Evolutionary conservation across 2,888 invertebrate genomes (phyloP), one percentile per base, ranked within the genome.

Genomic region (Agonopterix arenella): DNA sequence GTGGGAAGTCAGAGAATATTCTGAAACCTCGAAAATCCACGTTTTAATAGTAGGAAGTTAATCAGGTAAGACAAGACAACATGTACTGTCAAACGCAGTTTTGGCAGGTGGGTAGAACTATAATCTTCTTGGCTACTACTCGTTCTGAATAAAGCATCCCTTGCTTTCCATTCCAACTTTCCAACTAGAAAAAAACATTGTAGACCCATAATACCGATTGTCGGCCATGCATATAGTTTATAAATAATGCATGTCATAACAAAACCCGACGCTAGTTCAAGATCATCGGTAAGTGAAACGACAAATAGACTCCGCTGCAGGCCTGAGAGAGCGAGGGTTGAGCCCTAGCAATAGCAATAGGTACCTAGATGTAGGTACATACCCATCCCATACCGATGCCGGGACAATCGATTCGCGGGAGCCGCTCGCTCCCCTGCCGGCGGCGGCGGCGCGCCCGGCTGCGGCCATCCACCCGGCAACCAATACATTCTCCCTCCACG

Each of bases 341-440:
- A 62, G 61, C 67, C 64, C 70, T 57, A 60, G 57, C 55, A 54
- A 52, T 57, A 60, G 57, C 55, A 54, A 52, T 62, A 64, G 55
- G 57, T 60, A 56, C 55, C 58, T 47, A n/a, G n/a, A 45, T 16
- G 37, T 11, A 47, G 40, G 44, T 38, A 54, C 38, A 50, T 57
- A 52, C 49, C 62, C 65, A 61, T 55, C 66, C 61, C 65, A 54
- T 58, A n/a, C 40, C 28, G 28, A 28, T 40, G 61, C 57, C 74
- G 70, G 76, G 75, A 79, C 82, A 84, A 88, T 88, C 86, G 88
- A 88, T 86, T 79, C 75, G 71, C 71, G 65, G 68, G 68, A 70
- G 71, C 67, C 62, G 28, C 28, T 28, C 28, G 28, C 59, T 65
- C 55, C 66, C 80, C 76, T 80, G 42, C 80, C 76, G 80, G 45